Conservation (phyloP, 2,888 invertebrate genomes). For the Ramazzottius varieornatus region DNA sequence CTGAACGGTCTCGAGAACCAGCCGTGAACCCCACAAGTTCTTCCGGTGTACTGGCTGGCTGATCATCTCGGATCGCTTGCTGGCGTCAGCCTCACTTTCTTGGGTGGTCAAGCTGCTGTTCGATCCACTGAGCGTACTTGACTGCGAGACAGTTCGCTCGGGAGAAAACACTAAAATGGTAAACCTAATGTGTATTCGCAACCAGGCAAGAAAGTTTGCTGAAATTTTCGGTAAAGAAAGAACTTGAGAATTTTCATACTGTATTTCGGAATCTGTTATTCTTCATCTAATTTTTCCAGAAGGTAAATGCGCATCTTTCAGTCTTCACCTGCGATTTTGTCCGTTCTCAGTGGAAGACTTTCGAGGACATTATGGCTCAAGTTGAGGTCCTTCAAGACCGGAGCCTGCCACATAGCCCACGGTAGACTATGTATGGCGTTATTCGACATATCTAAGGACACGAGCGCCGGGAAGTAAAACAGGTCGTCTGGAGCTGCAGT, state of each 20-base stretch:
- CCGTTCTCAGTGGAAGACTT: constrained; percentile 31
- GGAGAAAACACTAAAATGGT: no score
- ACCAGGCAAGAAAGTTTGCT: no score
- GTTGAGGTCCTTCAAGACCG: constrained; percentile 58
- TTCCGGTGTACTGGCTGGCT: constrained; percentile 18
- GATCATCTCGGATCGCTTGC: constrained; percentile 15
- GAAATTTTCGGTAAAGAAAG: no score
- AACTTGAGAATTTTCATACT: no score
- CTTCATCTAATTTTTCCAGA: no score
- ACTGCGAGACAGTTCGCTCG: constrained; percentile 12
- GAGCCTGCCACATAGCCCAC: constrained; percentile 55
- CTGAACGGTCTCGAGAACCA: constrained; percentile 26
- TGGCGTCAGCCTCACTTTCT: constrained; percentile 8
- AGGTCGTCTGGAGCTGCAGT: constrained; percentile 51
- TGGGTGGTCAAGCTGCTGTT: constrained; percentile 7
- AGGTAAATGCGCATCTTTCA: no score
- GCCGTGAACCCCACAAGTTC: constrained; percentile 12
- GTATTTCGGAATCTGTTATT: no score
- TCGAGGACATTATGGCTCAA: constrained; percentile 59
- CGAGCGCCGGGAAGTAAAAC: constrained; percentile 48
- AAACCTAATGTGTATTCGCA: no score
- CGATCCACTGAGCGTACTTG: constrained; percentile 6
- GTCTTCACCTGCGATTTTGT: no score
- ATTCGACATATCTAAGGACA: constrained; percentile 66
- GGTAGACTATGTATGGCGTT: constrained; percentile 64